A percentile compares a stretch with the other conserved stretches of the same genome.
Evolutionary conservation across 2,888 invertebrate genomes (phyloP).

Genomic region (Dorcus parallelipipedus): DNA sequence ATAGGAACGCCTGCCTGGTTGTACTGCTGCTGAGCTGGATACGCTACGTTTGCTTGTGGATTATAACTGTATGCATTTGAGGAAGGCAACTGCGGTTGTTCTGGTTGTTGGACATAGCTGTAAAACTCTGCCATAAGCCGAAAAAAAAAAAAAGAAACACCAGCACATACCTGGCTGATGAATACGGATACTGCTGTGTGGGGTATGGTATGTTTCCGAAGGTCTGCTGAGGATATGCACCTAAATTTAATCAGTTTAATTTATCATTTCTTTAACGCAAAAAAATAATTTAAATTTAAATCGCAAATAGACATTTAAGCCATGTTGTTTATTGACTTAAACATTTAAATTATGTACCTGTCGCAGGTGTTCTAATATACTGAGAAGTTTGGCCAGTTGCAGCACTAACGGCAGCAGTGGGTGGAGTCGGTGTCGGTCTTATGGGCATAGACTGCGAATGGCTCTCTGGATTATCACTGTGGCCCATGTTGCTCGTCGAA

Average conservation of each 20-base stretch:
- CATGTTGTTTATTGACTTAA: background rate
- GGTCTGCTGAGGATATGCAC: slow-evolving; percentile 34
- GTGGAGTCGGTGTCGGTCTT: slow-evolving; percentile 32
- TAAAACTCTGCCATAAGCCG: background rate
- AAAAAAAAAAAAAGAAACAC: background rate
- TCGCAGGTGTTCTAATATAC: slow-evolving; percentile 37
- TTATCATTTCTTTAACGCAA: too few species aligned
- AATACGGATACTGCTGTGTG: slow-evolving; percentile 37
- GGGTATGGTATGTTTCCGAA: slow-evolving; percentile 39
- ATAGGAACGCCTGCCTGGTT: slow-evolving; percentile 15
- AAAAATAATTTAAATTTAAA: too few species aligned
- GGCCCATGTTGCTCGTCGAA: slow-evolving; percentile 32
- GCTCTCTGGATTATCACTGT: slow-evolving; percentile 25
- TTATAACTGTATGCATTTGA: slow-evolving; percentile 39
- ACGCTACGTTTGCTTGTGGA: slow-evolving; percentile 35
- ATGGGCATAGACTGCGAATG: slow-evolving; percentile 39
- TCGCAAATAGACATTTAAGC: too few species aligned
- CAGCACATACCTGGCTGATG: slow-evolving; percentile 33
- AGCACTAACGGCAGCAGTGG: slow-evolving; percentile 24
- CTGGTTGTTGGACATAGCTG: slow-evolving; percentile 22
- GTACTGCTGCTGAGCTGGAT: slow-evolving; percentile 35
- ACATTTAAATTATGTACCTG: slow-evolving; percentile 17
- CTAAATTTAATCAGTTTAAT: background rate
- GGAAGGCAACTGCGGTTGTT: slow-evolving; percentile 39
- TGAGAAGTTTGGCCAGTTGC: slow-evolving; percentile 36